A percentile compares a stretch with the other conserved stretches of the same genome.
These are phyloP conservation scores for Erebia palarica DNA, from an alignment of 2,888 invertebrate genomes.

Conservation along the genomic window DNA sequence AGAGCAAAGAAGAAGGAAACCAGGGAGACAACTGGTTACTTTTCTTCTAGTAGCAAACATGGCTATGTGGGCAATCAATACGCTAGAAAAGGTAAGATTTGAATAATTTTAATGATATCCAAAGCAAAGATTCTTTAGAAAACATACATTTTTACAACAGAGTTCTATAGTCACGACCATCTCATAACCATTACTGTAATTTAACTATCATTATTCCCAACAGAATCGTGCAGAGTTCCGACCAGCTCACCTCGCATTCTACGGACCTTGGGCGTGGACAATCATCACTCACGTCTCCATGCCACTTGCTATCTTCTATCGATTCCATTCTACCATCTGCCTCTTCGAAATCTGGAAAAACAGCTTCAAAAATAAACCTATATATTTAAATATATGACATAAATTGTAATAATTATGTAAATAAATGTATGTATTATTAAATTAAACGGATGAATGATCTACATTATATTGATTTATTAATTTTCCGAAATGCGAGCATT, in stretches of 20 bases:
- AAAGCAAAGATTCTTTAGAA: neutral
- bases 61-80: conserved; percentile 94
- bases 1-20: conserved; percentile 88
- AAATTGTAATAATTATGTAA: neutral
- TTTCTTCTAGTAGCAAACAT: conserved; percentile 91
- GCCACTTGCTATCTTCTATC: conserved; percentile 94
- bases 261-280: conserved; percentile 95
- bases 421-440: conserved; percentile 1
- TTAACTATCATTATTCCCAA: conserved; percentile 23
- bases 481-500: neutral
- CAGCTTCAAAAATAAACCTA: conserved; percentile 88
- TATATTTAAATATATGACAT: conserved; percentile 72
- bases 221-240: conserved; percentile 91
- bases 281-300: conserved; percentile 94
- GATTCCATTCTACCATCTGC: conserved; percentile 96
- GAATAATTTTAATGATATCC: neutral
- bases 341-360: conserved; percentile 96
- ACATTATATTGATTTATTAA: neutral
- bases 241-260: conserved; percentile 91
- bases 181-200: neutral
- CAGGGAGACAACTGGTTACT: conserved; percentile 92
- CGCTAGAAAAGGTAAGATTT: conserved; percentile 83
- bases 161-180: neutral
- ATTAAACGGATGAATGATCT: conserved; percentile 21
- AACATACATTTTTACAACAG: neutral